Evolutionary conservation across 1,140 invertebrate species (phyloP), one percentile per base, ranked within the genome.

Genomic region (Macrosteles quadrilineatus): DNA sequence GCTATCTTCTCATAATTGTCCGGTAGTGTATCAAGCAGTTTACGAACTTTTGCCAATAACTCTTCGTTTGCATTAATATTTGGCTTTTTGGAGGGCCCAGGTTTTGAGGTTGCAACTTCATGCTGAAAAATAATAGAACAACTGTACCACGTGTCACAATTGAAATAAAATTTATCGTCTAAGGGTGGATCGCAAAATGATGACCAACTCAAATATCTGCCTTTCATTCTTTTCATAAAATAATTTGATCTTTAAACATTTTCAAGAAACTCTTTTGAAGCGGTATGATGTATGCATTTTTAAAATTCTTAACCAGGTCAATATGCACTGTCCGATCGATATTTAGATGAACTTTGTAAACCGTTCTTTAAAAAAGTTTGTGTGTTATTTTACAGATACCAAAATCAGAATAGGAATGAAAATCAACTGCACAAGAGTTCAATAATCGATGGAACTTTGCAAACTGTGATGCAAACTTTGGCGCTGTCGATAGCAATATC

Each of bases 401-500:
- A 17, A 62, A n/a, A 2, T 25, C 14, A 2, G 57, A 62, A 40
- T 2, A 65, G 21, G 40, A 65, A 40, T 30, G 40, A 21, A 27
- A 11, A 12, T 2, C 2, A 19, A 65, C 12, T 40, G 40, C 2
- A 40, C 2, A 12, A 45, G 40, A 40, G 2, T 65, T 65, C 29
- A 11, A 65, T 36, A 11, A 67, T 4, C 47, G 66, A 6, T 36
- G 32, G 32, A 36, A 36, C 14, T 36, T 36, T 14, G 4, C 32
- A 6, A 36, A 36, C 14, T 36, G 32, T 21, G n/a, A n/a, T n/a
- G n/a, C n/a, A n/a, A n/a, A n/a, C n/a, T 14, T 66, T 36, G 78
- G 73, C 12, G 72, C 75, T 9, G 63, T 80, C 11, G 77, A 80
- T 70, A 74, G 76, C 9, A 80, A 79, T n/a, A n/a, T 40, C 78